phyloP scores from a whole-genome alignment of 2,113 vertebrate species.

The Mugil cephalus region DNA sequence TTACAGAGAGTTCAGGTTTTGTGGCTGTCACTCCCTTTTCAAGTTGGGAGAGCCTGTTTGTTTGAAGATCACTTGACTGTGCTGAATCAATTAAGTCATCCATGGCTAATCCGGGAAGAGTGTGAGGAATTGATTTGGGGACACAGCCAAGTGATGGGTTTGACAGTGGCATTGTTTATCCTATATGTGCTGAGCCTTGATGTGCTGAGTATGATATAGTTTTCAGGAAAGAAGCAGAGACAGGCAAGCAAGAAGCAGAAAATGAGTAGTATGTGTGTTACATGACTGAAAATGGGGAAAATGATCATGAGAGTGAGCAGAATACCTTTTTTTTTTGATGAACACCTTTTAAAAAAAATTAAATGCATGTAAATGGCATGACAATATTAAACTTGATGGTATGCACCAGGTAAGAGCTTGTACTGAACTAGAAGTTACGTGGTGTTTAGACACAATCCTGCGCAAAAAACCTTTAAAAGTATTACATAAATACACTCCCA shows the following conservation, averaged over 20 bases:
- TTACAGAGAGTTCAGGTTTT: constrained; percentile 74
- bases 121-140: constrained; percentile 78
- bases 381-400: too few species aligned
- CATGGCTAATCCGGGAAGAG: constrained; percentile 77
- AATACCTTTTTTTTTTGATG: too few species aligned
- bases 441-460: too few species aligned
- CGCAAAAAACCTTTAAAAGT: too few species aligned
- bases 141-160: constrained; percentile 66
- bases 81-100: constrained; percentile 81
- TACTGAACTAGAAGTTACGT: too few species aligned
- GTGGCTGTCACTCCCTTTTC: constrained; percentile 75
- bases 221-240: constrained; percentile 31
- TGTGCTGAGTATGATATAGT: constrained; percentile 66
- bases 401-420: too few species aligned
- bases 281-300: too few species aligned
- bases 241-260: neutral
- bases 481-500: too few species aligned
- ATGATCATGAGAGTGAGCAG: too few species aligned
- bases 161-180: constrained; percentile 76
- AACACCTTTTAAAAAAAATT: too few species aligned
- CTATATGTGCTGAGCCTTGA: constrained; percentile 69
- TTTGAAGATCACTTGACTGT: constrained; percentile 82
- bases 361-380: too few species aligned
- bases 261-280: too few species aligned
- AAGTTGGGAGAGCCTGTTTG: constrained; percentile 75